Evolutionary conservation across 2,888 invertebrate genomes (phyloP).

Genomic region (Diarsia rubi): DNA sequence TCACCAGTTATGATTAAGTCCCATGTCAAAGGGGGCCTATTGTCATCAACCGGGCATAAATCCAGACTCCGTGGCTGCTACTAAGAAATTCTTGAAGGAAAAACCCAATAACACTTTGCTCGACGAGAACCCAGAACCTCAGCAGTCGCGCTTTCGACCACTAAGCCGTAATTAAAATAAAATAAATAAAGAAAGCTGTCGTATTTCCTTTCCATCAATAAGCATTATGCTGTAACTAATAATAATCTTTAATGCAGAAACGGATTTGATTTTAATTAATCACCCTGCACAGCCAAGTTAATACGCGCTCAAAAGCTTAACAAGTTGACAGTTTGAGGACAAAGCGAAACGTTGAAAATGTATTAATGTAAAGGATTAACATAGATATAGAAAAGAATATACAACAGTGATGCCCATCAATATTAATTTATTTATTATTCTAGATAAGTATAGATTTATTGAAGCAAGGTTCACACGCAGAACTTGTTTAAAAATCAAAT

Average conservation of each 20-base stretch:
- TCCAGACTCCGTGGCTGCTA: no score
- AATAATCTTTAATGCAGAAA: conserved; percentile 48
- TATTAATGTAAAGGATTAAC: conserved; percentile 21
- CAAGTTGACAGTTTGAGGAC: conserved; percentile 61
- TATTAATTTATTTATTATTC: conserved; percentile 21
- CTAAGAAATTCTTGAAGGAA: no score
- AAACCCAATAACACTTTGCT: no score
- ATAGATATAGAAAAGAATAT: conserved; percentile 14
- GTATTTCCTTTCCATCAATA: neutral
- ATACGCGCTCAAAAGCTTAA: conserved; percentile 48
- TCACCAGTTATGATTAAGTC: no score
- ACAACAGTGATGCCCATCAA: conserved; percentile 1
- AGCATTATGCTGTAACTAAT: conserved; percentile 14
- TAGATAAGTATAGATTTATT: conserved; percentile 20
- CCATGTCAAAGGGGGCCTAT: no score
- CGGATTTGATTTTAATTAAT: conserved; percentile 57
- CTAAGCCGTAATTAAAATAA: neutral
- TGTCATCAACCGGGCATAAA: no score
- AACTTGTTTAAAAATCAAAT: conserved; percentile 1
- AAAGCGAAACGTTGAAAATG: conserved; percentile 28
- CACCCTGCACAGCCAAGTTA: conserved; percentile 47
- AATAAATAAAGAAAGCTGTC: neutral
- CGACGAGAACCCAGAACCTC: no score
- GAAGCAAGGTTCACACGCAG: neutral
- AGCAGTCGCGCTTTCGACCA: no score